Percentiles rank a stretch among this genome's conserved stretches.
Evolutionary conservation across 2,888 invertebrate genomes (phyloP).

Genomic region (Drosophila antonietae): DNA sequence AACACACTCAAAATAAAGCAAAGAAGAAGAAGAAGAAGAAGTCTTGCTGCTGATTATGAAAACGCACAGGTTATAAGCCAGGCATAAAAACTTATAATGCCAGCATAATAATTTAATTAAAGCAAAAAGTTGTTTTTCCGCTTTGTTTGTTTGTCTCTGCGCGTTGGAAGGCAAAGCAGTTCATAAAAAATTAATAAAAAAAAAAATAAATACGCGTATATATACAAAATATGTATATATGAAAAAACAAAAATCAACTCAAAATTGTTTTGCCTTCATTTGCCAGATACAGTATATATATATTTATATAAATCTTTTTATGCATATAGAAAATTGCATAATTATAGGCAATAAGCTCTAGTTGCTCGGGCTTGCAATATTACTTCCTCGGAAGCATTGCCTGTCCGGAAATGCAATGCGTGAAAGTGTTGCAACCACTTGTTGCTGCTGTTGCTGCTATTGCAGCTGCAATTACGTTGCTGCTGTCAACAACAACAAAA

Average conservation of each 20-base stretch:
- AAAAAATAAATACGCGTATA: slow-evolving; percentile 4
- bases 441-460: slow-evolving; percentile 34
- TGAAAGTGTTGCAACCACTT: slow-evolving; percentile 62
- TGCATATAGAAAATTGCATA: slow-evolving; percentile 43
- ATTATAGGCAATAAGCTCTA: slow-evolving; percentile 40
- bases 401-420: slow-evolving; percentile 65
- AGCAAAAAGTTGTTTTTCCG: slow-evolving; percentile 66
- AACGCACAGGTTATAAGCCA: slow-evolving; percentile 43
- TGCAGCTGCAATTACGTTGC: slow-evolving; percentile 55
- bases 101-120: slow-evolving; percentile 69
- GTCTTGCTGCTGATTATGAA: slow-evolving; percentile 43
- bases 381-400: slow-evolving; percentile 41
- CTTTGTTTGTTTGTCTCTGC: slow-evolving; percentile 63
- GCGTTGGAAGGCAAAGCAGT: slow-evolving; percentile 56
- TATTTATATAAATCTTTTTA: neutral
- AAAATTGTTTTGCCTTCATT: slow-evolving; percentile 39
- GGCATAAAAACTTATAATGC: slow-evolving; percentile 42
- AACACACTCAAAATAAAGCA: slow-evolving; percentile 19
- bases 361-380: slow-evolving; percentile 11
- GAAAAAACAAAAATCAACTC: slow-evolving; percentile 13
- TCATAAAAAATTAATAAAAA: slow-evolving; percentile 48
- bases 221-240: slow-evolving; percentile 17
- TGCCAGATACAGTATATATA: slow-evolving; percentile 4
- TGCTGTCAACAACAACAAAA: slow-evolving; percentile 31
- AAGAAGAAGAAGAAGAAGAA: neutral